Percentiles rank a stretch among this genome's conserved stretches.
phyloP scores from a whole-genome alignment of 1,140 invertebrate genomes.

The Euura saliciscinereae region DNA sequence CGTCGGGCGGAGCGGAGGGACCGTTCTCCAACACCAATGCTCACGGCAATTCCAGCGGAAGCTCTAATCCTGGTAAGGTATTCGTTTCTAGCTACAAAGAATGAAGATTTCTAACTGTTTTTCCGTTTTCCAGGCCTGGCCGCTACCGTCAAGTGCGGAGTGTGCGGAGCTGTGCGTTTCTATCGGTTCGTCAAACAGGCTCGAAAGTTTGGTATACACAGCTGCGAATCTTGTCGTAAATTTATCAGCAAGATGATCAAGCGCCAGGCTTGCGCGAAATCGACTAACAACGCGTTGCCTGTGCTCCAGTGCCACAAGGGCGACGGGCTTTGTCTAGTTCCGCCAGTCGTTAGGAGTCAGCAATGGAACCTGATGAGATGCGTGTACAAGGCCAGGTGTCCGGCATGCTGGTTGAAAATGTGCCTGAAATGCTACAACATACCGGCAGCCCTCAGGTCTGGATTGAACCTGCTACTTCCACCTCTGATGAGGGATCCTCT shows the following conservation, averaged over 20 bases:
- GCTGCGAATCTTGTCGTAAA: slow-evolving; percentile 84
- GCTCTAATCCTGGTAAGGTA: slow-evolving; percentile 37
- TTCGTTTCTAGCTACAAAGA: slow-evolving; percentile 14
- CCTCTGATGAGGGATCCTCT: slow-evolving; percentile 52
- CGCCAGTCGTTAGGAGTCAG: slow-evolving; percentile 71
- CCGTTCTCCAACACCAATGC: slow-evolving; percentile 66
- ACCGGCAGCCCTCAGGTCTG: slow-evolving; percentile 68
- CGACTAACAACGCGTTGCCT: slow-evolving; percentile 56
- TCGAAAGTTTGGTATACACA: slow-evolving; percentile 82
- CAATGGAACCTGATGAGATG: slow-evolving; percentile 74
- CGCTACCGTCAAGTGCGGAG: slow-evolving; percentile 75
- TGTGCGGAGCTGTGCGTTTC: slow-evolving; percentile 78
- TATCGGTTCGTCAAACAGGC: slow-evolving; percentile 79
- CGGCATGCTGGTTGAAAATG: slow-evolving; percentile 87
- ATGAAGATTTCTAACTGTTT: slow-evolving; percentile 38
- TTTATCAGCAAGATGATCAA: slow-evolving; percentile 83
- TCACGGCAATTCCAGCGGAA: slow-evolving; percentile 43
- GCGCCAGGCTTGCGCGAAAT: slow-evolving; percentile 65
- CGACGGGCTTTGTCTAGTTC: slow-evolving; percentile 75
- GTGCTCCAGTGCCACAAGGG: slow-evolving; percentile 71
- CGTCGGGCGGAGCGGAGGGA: slow-evolving; percentile 64
- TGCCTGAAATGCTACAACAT: slow-evolving; percentile 81
- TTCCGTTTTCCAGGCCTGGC: slow-evolving; percentile 56
- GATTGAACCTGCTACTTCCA: slow-evolving; percentile 69
- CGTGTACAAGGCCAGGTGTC: slow-evolving; percentile 75